Conservation (phyloP, 2,797 vertebrate species). For the Neosalanx taihuensis region DNA sequence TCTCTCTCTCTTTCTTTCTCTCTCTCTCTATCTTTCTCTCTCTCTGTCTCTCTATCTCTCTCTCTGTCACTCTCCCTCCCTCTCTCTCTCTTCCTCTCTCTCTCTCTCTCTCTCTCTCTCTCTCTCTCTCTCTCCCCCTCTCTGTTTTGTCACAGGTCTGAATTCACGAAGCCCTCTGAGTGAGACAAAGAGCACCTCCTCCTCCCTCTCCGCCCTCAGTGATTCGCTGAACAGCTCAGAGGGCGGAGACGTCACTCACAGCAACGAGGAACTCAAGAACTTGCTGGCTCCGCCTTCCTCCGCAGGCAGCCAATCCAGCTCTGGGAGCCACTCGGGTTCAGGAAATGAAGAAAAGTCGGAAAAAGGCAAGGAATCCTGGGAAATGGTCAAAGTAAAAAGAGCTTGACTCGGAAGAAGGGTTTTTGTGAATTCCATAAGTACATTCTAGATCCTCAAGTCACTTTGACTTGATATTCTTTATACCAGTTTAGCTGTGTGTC, state of each 20-base stretch:
- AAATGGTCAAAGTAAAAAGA: not conserved
- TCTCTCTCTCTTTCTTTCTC: too few relatives aligned
- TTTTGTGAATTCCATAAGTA: not conserved
- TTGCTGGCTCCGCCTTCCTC: slow-evolving; percentile 89
- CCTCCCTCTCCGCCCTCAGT: slow-evolving; percentile 93
- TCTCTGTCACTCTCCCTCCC: not conserved
- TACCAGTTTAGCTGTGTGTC: not conserved
- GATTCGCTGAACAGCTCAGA: slow-evolving; percentile 97
- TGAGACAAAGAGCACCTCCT: slow-evolving; percentile 96
- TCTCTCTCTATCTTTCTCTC: not conserved
- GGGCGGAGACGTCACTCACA: slow-evolving; percentile 83
- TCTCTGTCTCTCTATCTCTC: not conserved
- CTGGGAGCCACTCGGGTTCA: slow-evolving; percentile 82
- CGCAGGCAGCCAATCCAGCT: slow-evolving; percentile 86
- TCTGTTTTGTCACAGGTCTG: slow-evolving; percentile 53
- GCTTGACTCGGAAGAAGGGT: not conserved
- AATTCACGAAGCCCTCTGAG: slow-evolving; percentile 81
- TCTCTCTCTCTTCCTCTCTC: not conserved
- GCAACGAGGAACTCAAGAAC: slow-evolving; percentile 85
- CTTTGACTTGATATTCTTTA: too few relatives aligned
- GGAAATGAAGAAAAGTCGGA: slow-evolving; percentile 91
- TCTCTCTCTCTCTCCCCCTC: not conserved
- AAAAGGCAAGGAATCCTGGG: slow-evolving; percentile 78
- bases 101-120: not conserved
- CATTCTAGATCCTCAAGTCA: too few relatives aligned